These are phyloP conservation scores for Chaetura pelagica DNA, from an alignment of 2,113 vertebrate species.

Conservation along the genomic window DNA sequence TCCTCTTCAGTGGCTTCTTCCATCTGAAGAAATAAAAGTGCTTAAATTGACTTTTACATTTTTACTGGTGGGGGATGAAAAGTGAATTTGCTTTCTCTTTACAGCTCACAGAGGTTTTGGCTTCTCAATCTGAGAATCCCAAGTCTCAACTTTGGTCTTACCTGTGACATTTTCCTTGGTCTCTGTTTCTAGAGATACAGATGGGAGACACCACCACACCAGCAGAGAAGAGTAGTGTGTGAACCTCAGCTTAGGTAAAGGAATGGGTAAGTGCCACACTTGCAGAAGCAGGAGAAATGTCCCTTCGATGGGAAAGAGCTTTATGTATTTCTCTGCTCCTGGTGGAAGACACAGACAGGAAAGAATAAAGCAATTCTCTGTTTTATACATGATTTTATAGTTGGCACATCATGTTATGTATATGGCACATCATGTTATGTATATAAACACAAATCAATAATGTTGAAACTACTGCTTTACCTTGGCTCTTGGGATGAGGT, in stretches of 20 bases:
- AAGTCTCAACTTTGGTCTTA: not conserved
- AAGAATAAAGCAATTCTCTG: not conserved
- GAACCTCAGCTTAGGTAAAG: not conserved
- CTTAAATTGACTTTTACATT: accelerated
- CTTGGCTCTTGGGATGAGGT: not conserved
- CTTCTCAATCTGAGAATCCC: not conserved
- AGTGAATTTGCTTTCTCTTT: not conserved
- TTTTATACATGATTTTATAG: not conserved
- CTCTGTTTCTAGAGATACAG: not conserved
- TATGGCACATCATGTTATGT: too few relatives aligned
- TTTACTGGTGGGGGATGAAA: not conserved
- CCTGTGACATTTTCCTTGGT: not conserved
- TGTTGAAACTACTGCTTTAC: not conserved
- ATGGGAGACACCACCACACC: not conserved
- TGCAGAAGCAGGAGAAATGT: not conserved
- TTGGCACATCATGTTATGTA: too few relatives aligned
- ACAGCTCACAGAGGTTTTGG: not conserved
- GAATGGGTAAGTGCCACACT: not conserved
- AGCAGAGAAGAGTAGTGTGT: not conserved
- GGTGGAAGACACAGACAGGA: not conserved
- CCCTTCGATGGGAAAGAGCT: not conserved
- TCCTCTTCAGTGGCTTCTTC: not conserved
- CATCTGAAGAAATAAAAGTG: not conserved
- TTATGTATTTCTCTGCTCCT: not conserved
- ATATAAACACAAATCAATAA: not conserved